Percentiles rank a stretch among this genome's conserved stretches.
These are phyloP conservation scores for Heliconius ismenius DNA, from an alignment of 2,888 invertebrate genomes.

Conservation along the genomic window DNA sequence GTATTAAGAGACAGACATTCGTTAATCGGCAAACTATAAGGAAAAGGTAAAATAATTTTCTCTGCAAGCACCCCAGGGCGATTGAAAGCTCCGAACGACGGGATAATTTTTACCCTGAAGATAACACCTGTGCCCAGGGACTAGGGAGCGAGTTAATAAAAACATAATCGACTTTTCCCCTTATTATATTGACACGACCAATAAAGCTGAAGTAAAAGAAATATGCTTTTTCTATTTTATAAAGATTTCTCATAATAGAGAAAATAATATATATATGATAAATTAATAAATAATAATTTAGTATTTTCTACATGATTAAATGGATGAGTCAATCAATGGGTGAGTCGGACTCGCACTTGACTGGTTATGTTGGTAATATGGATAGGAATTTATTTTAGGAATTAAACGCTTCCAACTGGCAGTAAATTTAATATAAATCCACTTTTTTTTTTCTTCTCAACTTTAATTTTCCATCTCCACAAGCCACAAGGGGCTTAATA, in stretches of 20 bases:
- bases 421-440: no score
- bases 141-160: slow-evolving; percentile 22
- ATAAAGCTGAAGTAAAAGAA: neutral
- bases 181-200: neutral
- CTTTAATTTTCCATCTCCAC: neutral
- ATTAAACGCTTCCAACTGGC: no score
- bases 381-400: neutral
- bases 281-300: no score
- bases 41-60: slow-evolving; percentile 24
- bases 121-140: slow-evolving; percentile 20
- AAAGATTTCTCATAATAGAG: neutral
- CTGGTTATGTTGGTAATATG: no score
- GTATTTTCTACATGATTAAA: neutral
- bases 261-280: neutral
- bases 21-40: slow-evolving; percentile 7
- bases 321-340: neutral
- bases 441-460: neutral
- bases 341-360: no score
- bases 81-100: slow-evolving; percentile 10
- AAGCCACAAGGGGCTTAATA: neutral
- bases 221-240: neutral
- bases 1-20: neutral
- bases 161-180: slow-evolving; percentile 26
- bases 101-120: slow-evolving; percentile 27
- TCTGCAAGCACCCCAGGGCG: slow-evolving; percentile 10